Evolutionary conservation across 2,113 vertebrate genomes (phyloP), one percentile per base, ranked within the genome.

Genomic region (Stomatorhinus ivindoensis): DNA sequence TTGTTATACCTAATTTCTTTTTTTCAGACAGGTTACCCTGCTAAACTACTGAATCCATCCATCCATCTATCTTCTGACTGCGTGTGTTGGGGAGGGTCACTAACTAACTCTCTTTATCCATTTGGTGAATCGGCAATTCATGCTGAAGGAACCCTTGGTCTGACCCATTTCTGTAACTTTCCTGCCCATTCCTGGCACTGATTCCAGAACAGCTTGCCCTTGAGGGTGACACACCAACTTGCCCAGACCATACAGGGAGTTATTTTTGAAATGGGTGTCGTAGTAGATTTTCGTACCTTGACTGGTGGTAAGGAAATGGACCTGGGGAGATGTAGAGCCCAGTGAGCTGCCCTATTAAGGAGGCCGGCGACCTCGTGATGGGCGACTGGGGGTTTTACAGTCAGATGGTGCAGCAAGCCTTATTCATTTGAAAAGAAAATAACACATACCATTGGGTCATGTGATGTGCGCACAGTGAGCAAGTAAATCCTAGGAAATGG

Each of bases 91-190:
- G n/a, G n/a, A 27, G 61, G 61, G 61, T 27, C 1, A 27, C 61
- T 13, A 69, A 31, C 1, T 0, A 76, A 39, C 17, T 10, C 69
- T 76, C 13, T 76, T 39, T 17, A 76, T 39, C 35, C 69, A 10
- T 42, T 69, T 69, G 10, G 69, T 42, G 35, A 87, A 87, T 27
- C 39, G 83, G 82, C 42, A 31, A 58, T 90, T 89, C 65, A 88
- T 89, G 89, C 69, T 39, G 46, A 15, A 87, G 51, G 80, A 27
- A 69, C 55, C 44, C 5, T n/a, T 27, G 17, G 46, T 82, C 15
- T 83, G 48, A 89, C 88, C 69, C 73, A 82, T 82, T 89, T 89
- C 69, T 89, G 48, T 48, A 53, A 89, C 88, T 89, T 82, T 7
- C 46, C 48, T 35, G 88, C 31, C 47, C 35, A 15, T n/a, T 47